These are phyloP conservation scores for Zelleria hepariella DNA, from an alignment of 2,888 invertebrate genomes.

Conservation along the genomic window DNA sequence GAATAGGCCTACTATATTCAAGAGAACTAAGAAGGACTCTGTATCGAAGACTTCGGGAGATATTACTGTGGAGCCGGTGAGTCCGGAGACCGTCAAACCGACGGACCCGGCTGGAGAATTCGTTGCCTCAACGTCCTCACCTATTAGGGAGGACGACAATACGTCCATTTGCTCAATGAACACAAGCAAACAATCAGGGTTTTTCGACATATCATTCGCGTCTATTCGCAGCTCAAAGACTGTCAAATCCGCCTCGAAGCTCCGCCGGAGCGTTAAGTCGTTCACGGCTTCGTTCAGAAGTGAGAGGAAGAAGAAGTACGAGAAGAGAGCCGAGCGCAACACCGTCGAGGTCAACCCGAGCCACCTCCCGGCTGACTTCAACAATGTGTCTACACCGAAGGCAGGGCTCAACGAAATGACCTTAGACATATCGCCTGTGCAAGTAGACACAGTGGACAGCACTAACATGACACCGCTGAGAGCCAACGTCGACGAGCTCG, in stretches of 20 bases:
- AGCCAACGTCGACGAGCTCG: conserved; percentile 45
- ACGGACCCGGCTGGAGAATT: conserved; percentile 60
- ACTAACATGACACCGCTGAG: conserved; percentile 41
- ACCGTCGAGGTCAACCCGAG: conserved; percentile 55
- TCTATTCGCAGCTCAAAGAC: conserved; percentile 59
- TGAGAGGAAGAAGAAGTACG: conserved; percentile 66
- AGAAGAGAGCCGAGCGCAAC: conserved; percentile 53
- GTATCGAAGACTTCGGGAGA: conserved; percentile 52
- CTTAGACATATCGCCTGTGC: conserved; percentile 58
- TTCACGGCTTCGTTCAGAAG: conserved; percentile 68
- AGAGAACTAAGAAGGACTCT: conserved; percentile 56
- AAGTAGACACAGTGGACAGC: conserved; percentile 62
- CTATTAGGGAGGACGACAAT: conserved; percentile 61
- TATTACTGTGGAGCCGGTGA: conserved; percentile 54
- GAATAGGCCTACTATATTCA: conserved; percentile 62
- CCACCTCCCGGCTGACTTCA: conserved; percentile 33
- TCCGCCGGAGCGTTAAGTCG: conserved; percentile 63
- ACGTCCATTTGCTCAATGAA: conserved; percentile 61
- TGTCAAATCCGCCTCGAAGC: conserved; percentile 59
- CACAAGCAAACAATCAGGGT: conserved; percentile 63
- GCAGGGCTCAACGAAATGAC: conserved; percentile 48
- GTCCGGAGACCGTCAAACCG: conserved; percentile 53
- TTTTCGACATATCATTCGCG: conserved; percentile 65
- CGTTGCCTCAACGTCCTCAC: conserved; percentile 60
- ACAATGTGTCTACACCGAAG: conserved; percentile 54